Percentiles rank a stretch among this genome's conserved stretches.
Conservation (phyloP, 1,140 invertebrate genomes). For the Eupristina koningsbergeri region DNA sequence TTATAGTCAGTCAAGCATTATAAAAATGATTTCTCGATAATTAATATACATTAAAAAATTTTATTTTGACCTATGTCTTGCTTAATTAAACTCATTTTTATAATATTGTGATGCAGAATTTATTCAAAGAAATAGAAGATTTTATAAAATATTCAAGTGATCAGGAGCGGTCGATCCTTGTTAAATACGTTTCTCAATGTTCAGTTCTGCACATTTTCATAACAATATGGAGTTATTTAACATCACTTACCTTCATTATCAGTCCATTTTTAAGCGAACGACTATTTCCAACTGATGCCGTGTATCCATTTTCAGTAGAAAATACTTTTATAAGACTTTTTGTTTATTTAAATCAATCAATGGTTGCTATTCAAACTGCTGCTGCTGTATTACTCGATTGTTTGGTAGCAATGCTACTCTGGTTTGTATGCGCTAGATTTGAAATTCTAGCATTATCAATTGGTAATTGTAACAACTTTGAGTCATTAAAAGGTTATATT, state of each 20-base stretch:
- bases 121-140: conserved; percentile 54
- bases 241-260: conserved; percentile 39
- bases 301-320: conserved; percentile 56
- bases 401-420: conserved; percentile 50
- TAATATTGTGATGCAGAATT: conserved; percentile 37
- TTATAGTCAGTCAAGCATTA: too few species aligned
- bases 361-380: conserved; percentile 49
- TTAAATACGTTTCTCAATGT: conserved; percentile 52
- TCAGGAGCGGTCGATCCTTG: conserved; percentile 43
- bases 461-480: conserved; percentile 15
- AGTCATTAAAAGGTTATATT: conserved; percentile 44
- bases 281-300: conserved; percentile 52
- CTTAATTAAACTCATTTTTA: background rate
- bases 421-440: conserved; percentile 53
- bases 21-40: too few species aligned
- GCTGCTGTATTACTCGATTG: conserved; percentile 51
- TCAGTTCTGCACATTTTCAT: conserved; percentile 46
- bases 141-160: conserved; percentile 42
- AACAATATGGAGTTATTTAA: conserved; percentile 48
- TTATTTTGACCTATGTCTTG: too few species aligned
- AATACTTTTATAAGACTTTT: conserved; percentile 41
- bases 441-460: conserved; percentile 51
- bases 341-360: conserved; percentile 53
- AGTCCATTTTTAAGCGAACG: conserved; percentile 46
- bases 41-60: too few species aligned